Base-by-base conservation (phyloP, 2,113 vertebrate genomes). In the Siphamia tubifer region DNA sequence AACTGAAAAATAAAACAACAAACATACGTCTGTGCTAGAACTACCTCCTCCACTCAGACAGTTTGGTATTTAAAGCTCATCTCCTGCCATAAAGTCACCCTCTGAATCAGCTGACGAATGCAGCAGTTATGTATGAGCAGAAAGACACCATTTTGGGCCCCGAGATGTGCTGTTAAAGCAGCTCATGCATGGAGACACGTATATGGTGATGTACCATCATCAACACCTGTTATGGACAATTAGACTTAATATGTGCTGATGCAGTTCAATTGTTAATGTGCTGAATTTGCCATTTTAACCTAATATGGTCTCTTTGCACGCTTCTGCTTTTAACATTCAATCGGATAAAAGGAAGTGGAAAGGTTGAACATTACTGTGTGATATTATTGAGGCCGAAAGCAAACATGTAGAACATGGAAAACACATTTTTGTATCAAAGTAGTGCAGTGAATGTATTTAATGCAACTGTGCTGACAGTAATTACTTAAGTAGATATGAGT, bases 161-260 rank as follows among this genome's bases (percentile, higher is more conserved):
- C 2, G 7, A 20, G 12, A 5, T 16, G 12, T 6, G 12, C 15
- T 12, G 9, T 24, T 20, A 23, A 3, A 35, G 35, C 2, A 47
- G 4, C 4, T 19, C 4, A 38, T 32, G 17, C n/a, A 17, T 23
- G 6, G 17, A 27, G 15, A 13, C 7, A n/a, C 10, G 15, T 52
- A 36, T 6, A 17, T 27, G 20, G 34, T 8, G 19, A 54, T 17
- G 17, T 16, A 6, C 13, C 53, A 48, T 25, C 39, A 16, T 28
- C n/a, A 23, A n/a, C 45, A 30, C 52, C 8, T 68, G 44, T 45
- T 75, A 13, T 23, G 31, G 68, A 57, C 47, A 55, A 65, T 77
- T 44, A 8, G 3, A 28, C 31, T 24, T 28, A 56, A 31, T 52
- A 52, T 53, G 25, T 57, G 51, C 43, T 60, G 42, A 72, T 42